A percentile compares a stretch with the other conserved stretches of the same genome.
These are phyloP conservation scores for Rhinolophus sinicus DNA, from an alignment of 2,113 vertebrate species.

Conservation along the genomic window DNA sequence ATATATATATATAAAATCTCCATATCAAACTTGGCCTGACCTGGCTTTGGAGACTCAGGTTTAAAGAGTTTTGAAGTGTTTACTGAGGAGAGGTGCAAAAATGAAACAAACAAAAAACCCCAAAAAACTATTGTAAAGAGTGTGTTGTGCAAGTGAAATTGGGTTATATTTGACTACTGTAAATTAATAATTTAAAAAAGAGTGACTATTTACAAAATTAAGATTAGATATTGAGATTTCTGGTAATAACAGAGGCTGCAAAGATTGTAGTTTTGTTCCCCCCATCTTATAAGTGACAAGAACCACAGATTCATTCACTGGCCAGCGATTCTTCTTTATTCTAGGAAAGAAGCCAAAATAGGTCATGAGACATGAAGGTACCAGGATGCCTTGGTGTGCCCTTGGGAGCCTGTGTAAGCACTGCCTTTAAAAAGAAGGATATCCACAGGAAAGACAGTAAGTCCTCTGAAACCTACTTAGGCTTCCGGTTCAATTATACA, in stretches of 20 bases:
- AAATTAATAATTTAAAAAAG: conserved; percentile 13
- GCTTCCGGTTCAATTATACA: background rate
- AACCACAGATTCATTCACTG: background rate
- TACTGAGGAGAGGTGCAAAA: background rate
- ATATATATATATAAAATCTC: no score
- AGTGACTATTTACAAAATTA: background rate
- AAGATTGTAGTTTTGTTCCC: background rate
- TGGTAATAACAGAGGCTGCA: background rate
- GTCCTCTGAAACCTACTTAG: background rate
- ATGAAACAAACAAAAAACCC: background rate
- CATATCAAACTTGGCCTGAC: background rate
- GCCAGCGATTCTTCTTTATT: background rate
- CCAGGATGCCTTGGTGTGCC: background rate
- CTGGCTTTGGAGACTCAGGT: background rate
- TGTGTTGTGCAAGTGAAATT: background rate
- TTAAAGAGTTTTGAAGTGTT: background rate
- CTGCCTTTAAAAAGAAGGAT: background rate
- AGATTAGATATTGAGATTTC: background rate
- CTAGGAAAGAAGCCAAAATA: background rate
- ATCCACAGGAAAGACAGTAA: background rate
- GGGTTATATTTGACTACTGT: background rate
- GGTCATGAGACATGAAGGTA: background rate
- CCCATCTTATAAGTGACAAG: background rate
- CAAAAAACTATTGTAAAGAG: background rate
- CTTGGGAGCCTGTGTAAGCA: background rate